Evolutionary conservation across 2,888 invertebrate species (phyloP), one percentile per base, ranked within the genome.

Genomic region (Agrotis segetum): DNA sequence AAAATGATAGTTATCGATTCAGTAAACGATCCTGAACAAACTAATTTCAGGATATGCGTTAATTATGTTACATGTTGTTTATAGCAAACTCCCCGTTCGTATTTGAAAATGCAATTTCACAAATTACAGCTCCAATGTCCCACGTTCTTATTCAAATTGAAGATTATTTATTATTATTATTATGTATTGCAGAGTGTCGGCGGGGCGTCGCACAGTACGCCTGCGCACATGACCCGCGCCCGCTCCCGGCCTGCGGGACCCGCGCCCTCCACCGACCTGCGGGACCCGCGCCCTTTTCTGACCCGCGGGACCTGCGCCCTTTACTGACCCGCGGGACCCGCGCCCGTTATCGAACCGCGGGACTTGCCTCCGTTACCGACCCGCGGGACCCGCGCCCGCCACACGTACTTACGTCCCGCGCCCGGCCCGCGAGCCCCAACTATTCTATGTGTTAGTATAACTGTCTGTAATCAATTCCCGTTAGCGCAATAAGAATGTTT

Each of bases 401-500:
- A 53, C 59, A 24, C 58, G 44, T 29, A 50, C 50, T 19, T 50
- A 50, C 14, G 50, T 50, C 13, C 50, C 50, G 34, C 40, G 44
- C 16, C 52, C 47, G 19, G 29, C 64, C 52, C 52, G 63, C 76
- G 68, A 21, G 67, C 67, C 66, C 70, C 53, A 62, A 34, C 52
- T 69, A 55, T 29, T 65, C 53, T 79, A 66, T 67, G 76, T 82
- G 67, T 79, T 82, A 77, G 73, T 70, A 24, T 82, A 75, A 52
- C 76, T 79, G 79, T 82, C 80, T 82, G 82, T 84, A 82, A 79
- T 71, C 82, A 59, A 67, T 74, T 70, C 77, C 84, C 77, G 62
- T 74, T 83, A 84, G 83, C 73, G 78, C 85, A 81, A 73, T 74
- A 77, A 81, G 75, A 75, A 74, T 63, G 53, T 73, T 75, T 55